A percentile compares a stretch with the other conserved stretches of the same genome.
phyloP scores from a whole-genome alignment of 92 coral and sea anemone species.

The Zoanthus sansibaricus region DNA sequence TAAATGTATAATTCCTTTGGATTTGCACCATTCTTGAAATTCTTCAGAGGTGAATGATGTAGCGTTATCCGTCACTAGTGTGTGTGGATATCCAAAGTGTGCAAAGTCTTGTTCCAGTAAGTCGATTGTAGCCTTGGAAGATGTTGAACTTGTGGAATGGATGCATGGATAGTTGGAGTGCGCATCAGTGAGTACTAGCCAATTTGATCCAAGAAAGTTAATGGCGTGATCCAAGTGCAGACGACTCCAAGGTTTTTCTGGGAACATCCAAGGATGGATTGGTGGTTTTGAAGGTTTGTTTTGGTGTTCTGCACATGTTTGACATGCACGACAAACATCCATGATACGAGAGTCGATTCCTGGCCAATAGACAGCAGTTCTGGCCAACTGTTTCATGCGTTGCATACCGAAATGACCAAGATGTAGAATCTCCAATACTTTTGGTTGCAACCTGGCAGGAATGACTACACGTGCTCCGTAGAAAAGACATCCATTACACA shows the following conservation, averaged over 20 bases:
- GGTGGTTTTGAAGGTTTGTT: slow-evolving; percentile 13
- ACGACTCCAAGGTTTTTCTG: slow-evolving; percentile 46
- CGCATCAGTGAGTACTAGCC: slow-evolving; percentile 41
- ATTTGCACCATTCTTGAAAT: too few species aligned
- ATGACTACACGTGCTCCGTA: slow-evolving; percentile 14
- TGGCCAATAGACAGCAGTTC: too few species aligned
- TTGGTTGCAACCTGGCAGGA: slow-evolving; percentile 1
- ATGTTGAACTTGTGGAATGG: slow-evolving; percentile 29
- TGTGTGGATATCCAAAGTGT: slow-evolving; percentile 55
- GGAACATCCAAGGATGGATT: slow-evolving; percentile 47
- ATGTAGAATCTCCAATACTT: slow-evolving; percentile 9
- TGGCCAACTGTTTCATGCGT: too few species aligned
- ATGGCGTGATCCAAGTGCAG: background rate
- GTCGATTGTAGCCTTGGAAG: slow-evolving; percentile 43
- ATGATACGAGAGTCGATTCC: background rate
- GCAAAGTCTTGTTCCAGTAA: background rate
- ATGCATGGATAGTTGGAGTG: slow-evolving; percentile 36
- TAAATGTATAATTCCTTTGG: too few species aligned
- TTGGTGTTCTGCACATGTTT: slow-evolving; percentile 15
- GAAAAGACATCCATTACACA: slow-evolving; percentile 14
- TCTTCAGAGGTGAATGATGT: too few species aligned
- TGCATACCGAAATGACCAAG: too few species aligned
- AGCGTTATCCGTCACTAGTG: slow-evolving; percentile 52
- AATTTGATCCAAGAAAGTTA: slow-evolving; percentile 36
- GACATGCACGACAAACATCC: slow-evolving; percentile 35